phyloP scores from a whole-genome alignment of 2,797 vertebrate genomes.

The Schizopygopsis pylzovi region DNA sequence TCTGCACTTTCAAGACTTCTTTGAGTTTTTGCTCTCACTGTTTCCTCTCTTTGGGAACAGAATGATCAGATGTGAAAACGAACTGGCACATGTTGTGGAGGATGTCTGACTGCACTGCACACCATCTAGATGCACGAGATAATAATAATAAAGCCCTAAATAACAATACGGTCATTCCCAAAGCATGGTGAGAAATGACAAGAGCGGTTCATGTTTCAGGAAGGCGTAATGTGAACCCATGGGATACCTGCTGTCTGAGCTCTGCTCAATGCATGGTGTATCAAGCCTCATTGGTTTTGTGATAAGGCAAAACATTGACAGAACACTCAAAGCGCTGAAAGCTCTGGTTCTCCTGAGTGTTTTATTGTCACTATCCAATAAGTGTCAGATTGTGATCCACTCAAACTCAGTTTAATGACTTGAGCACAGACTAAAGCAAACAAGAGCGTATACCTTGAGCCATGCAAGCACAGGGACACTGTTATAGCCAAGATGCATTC shows the following conservation, averaged over 20 bases:
- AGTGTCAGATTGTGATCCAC: slow-evolving; percentile 37
- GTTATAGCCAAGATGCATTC: background rate
- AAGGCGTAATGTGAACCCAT: slow-evolving; percentile 16
- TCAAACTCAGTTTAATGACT: slow-evolving; percentile 46
- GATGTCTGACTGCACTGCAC: too few relatives aligned
- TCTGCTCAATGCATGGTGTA: slow-evolving; percentile 46
- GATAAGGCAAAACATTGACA: slow-evolving; percentile 43
- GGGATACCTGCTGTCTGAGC: slow-evolving; percentile 22
- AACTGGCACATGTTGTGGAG: too few relatives aligned
- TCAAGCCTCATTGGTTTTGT: slow-evolving; percentile 50
- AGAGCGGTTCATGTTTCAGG: too few relatives aligned
- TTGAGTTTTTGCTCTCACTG: too few relatives aligned
- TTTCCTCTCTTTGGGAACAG: too few relatives aligned
- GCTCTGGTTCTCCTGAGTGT: slow-evolving; percentile 38
- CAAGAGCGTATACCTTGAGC: background rate
- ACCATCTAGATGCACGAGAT: background rate
- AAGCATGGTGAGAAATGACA: slow-evolving; percentile 9
- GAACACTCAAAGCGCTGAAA: slow-evolving; percentile 41
- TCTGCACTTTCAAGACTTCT: too few relatives aligned
- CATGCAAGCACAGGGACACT: background rate
- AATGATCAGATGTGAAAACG: too few relatives aligned
- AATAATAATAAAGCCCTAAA: background rate
- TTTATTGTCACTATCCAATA: slow-evolving; percentile 46
- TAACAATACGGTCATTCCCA: background rate
- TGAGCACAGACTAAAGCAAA: slow-evolving; percentile 20